Evolutionary conservation across 2,113 vertebrate species (phyloP), one percentile per base, ranked within the genome.

Genomic region (Myrmecophaga tridactyla): DNA sequence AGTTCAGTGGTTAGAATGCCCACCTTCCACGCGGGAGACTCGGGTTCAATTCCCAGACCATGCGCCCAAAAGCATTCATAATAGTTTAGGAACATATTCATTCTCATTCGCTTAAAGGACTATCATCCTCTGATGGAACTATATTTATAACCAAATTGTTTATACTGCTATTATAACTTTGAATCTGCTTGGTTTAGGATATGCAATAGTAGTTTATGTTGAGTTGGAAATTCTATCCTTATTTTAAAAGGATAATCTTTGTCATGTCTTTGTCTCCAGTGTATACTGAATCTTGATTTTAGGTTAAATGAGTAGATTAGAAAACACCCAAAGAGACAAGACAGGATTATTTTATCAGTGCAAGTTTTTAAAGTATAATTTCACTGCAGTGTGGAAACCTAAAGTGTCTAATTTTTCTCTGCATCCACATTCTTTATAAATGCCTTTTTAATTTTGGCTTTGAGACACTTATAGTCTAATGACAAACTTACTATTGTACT

Each of bases 211-310:
- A 95, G 93, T 95, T 87, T 36, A 92, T 25, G 81, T 76, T 85
- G 86, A 97, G 84, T 76, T 92, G 31, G 72, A 98, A 97, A 97
- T 82, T 91, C 4, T 84, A 91, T 94, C 53, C 90, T 89, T 46
- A 72, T 62, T 89, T 43, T 91, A 89, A 84, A 95, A 94, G 85
- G 88, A 77, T 96, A 96, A 96, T 90, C 58, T 97, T 89, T 83
- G 72, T 77, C 48, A 34, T 82, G 41, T 89, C 88, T 97, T 53
- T 95, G 65, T 88, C 69, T 87, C 92, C 65, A 69, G 56, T 84
- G 36, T 96, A 89, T 92, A 92, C 62, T 94, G 93, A 96, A 96
- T 94, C 84, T 91, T 87, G 92, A 97, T 93, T 58, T 95, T 97
- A 94, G 23, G 17, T 78, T 82, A 97, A 84, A 60, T 85, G 69